These are phyloP conservation scores for Fulica atra DNA, from an alignment of 2,113 vertebrate genomes.

Conservation along the genomic window DNA sequence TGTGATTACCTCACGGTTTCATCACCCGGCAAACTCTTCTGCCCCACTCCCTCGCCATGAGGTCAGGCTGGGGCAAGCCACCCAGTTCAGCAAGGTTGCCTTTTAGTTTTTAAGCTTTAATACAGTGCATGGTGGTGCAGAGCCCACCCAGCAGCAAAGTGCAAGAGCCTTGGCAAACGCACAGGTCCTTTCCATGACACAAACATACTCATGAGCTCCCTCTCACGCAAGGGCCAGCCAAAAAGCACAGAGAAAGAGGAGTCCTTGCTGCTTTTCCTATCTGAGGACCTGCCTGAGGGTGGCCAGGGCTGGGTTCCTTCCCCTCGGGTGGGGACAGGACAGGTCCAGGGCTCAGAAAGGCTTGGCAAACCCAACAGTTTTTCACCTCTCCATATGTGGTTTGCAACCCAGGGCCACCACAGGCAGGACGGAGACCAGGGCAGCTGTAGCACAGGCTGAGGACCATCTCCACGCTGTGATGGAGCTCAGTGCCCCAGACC, in stretches of 20 bases:
- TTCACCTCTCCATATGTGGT: fast-evolving
- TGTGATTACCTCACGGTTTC: neutral
- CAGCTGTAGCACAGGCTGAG: neutral
- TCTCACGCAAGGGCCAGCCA: neutral
- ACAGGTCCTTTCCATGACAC: neutral
- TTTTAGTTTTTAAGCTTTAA: no score
- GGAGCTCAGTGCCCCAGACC: neutral
- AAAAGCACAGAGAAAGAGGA: neutral
- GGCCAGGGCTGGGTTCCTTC: neutral
- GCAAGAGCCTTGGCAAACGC: neutral
- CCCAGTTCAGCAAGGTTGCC: neutral
- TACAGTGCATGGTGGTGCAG: no score
- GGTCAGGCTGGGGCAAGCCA: neutral
- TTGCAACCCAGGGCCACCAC: neutral
- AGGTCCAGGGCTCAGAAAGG: neutral
- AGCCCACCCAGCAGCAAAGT: neutral
- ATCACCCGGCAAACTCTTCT: neutral
- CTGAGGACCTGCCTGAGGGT: neutral
- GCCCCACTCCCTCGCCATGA: neutral
- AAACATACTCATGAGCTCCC: neutral
- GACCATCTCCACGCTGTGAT: neutral
- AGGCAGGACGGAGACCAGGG: neutral
- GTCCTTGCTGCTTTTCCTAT: neutral
- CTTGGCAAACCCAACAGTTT: neutral
- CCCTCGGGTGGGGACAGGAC: neutral